phyloP scores from a whole-genome alignment of 2,888 invertebrate species.

The Lathronympha strigana region DNA sequence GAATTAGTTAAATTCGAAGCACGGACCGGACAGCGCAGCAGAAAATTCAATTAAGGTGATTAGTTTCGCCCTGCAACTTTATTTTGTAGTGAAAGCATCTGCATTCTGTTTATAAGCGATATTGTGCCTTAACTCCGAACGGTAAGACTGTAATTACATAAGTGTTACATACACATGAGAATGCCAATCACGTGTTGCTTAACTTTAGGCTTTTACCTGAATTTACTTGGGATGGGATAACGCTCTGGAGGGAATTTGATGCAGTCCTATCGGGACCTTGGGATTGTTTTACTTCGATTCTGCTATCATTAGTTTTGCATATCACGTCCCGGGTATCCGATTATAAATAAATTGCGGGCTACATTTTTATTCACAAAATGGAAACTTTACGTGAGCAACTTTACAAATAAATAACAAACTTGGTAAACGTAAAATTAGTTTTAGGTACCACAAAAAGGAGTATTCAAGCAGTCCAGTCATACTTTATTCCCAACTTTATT shows the following conservation, averaged over 20 bases:
- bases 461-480: constrained; percentile 10
- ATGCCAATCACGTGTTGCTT: constrained; percentile 65
- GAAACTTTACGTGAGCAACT: constrained; percentile 19
- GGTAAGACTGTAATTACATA: constrained; percentile 46
- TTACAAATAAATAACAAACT: constrained; percentile 25
- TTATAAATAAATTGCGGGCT: constrained; percentile 29
- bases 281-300: constrained; percentile 33
- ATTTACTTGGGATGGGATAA: constrained; percentile 57
- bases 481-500: constrained; percentile 26
- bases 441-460: constrained; percentile 13
- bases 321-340: constrained; percentile 27
- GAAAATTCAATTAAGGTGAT: constrained; percentile 78
- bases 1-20: constrained; percentile 73
- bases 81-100: constrained; percentile 63
- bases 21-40: constrained; percentile 66
- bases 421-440: constrained; percentile 28
- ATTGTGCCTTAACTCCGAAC: constrained; percentile 48
- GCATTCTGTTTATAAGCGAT: constrained; percentile 46
- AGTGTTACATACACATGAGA: constrained; percentile 44
- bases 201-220: constrained; percentile 57
- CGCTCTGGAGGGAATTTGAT: constrained; percentile 55
- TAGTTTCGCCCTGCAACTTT: constrained; percentile 73
- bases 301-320: constrained; percentile 33
- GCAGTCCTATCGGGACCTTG: constrained; percentile 41
- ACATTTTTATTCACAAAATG: constrained; percentile 27